phyloP scores from a whole-genome alignment of 2,888 invertebrate species.

The Idaea aversata region DNA sequence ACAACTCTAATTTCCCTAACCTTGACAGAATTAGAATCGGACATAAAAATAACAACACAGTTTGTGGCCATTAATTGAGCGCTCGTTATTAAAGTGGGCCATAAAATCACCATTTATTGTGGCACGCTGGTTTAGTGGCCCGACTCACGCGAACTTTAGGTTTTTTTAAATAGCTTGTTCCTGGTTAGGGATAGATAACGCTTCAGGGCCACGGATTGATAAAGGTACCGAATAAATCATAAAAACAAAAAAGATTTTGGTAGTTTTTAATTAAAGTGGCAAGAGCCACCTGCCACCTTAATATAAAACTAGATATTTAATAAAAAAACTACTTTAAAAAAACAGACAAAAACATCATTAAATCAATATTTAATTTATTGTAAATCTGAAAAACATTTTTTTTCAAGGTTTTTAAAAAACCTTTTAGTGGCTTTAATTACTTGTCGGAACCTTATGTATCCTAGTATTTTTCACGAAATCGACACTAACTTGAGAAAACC shows the following conservation, averaged over 20 bases:
- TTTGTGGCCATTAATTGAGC: slow-evolving; percentile 22
- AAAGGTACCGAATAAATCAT: background rate
- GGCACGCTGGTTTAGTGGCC: slow-evolving; percentile 22
- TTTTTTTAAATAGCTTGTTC: background rate
- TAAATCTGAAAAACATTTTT: too few species aligned
- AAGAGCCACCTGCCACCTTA: too few species aligned
- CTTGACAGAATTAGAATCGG: slow-evolving; percentile 12
- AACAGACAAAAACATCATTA: too few species aligned
- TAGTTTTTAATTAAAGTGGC: background rate
- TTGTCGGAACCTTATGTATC: too few species aligned
- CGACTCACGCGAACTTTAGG: slow-evolving; percentile 18
- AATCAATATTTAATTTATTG: too few species aligned
- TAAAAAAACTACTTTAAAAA: too few species aligned
- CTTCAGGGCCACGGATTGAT: background rate
- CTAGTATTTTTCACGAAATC: too few species aligned
- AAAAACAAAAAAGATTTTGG: background rate
- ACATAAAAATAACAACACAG: slow-evolving; percentile 15
- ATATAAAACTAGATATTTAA: too few species aligned
- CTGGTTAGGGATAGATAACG: background rate
- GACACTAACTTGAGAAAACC: too few species aligned
- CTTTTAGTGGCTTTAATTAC: too few species aligned
- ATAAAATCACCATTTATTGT: slow-evolving; percentile 28
- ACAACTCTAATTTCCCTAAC: background rate
- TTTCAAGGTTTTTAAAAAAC: too few species aligned
- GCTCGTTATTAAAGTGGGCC: slow-evolving; percentile 28